A percentile compares a stretch with the other conserved stretches of the same genome.
phyloP scores from a whole-genome alignment of 2,888 invertebrate genomes.

The Rhagonycha lutea region DNA sequence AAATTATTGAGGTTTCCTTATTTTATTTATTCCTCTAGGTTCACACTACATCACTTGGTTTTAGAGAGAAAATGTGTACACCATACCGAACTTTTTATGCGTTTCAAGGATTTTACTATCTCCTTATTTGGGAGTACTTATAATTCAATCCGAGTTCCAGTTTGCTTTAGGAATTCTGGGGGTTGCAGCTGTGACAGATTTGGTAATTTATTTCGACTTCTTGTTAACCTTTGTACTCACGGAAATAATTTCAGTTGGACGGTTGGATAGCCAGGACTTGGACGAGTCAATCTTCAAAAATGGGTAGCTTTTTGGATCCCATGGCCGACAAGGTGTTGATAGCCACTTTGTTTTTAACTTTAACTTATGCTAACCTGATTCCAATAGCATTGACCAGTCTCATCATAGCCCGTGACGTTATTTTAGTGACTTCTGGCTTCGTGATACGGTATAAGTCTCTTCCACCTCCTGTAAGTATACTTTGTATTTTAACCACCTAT shows the following conservation, averaged over 20 bases:
- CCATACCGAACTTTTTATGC: slow-evolving; percentile 91
- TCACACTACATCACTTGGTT: neutral
- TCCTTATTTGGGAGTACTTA: slow-evolving; percentile 87
- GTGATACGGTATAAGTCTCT: slow-evolving; percentile 89
- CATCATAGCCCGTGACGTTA: slow-evolving; percentile 82
- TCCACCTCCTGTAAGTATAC: slow-evolving; percentile 78
- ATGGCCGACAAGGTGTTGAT: slow-evolving; percentile 95
- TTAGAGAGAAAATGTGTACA: slow-evolving; percentile 85
- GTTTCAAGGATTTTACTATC: slow-evolving; percentile 81
- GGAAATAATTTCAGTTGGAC: slow-evolving; percentile 68
- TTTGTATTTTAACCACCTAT: neutral
- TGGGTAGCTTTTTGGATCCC: slow-evolving; percentile 95
- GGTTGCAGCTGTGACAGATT: slow-evolving; percentile 88
- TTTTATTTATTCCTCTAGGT: neutral
- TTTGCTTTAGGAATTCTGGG: slow-evolving; percentile 81
- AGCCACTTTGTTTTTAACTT: slow-evolving; percentile 82
- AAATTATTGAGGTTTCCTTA: slow-evolving; percentile 70
- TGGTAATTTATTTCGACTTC: slow-evolving; percentile 61
- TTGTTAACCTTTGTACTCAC: neutral
- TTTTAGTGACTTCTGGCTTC: slow-evolving; percentile 82
- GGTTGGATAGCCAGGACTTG: slow-evolving; percentile 95
- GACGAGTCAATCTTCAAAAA: slow-evolving; percentile 87
- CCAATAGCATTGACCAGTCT: slow-evolving; percentile 80
- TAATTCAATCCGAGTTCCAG: slow-evolving; percentile 79
- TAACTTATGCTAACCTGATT: slow-evolving; percentile 84